Percentiles rank a stretch among this genome's conserved stretches.
These are phyloP conservation scores for Oscheius onirici DNA, from an alignment of 2,888 invertebrate species.

Conservation along the genomic window DNA sequence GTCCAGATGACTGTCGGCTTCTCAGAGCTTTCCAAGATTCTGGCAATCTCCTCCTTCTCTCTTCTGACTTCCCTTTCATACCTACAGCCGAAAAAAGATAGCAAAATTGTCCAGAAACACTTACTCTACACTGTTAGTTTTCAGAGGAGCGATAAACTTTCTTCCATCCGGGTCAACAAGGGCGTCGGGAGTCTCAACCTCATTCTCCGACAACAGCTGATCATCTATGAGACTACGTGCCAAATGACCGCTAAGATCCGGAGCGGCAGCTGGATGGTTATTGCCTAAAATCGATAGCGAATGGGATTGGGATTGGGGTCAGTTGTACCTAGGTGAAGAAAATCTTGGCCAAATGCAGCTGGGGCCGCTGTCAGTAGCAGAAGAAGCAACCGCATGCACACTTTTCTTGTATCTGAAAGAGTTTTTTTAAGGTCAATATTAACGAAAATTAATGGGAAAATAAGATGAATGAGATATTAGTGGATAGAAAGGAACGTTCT, in stretches of 20 bases:
- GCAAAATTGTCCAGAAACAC: too few species aligned
- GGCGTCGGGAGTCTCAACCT: conserved; percentile 32
- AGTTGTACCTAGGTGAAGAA: conserved; percentile 9
- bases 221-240: conserved; percentile 21
- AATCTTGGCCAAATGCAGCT: conserved; percentile 13
- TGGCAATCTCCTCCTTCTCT: conserved; percentile 42
- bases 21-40: conserved; percentile 12
- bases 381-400: not conserved
- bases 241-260: conserved; percentile 43
- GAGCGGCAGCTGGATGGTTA: conserved; percentile 52
- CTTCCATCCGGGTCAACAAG: conserved; percentile 53
- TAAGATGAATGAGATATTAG: not conserved
- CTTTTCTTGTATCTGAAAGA: not conserved
- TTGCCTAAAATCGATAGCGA: conserved; percentile 32
- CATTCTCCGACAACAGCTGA: conserved; percentile 1
- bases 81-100: conserved; percentile 37
- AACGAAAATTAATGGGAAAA: not conserved
- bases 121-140: conserved; percentile 45
- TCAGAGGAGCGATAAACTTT: conserved; percentile 41
- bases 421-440: too few species aligned
- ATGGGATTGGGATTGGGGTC: not conserved
- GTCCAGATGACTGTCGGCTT: conserved; percentile 27
- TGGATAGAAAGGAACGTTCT: conserved; percentile 1
- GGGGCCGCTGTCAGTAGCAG: conserved; percentile 15
- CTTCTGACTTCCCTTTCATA: conserved; percentile 43